These are phyloP conservation scores for Sphaerodactylus townsendi DNA, from an alignment of 2,113 vertebrate species.

Conservation along the genomic window DNA sequence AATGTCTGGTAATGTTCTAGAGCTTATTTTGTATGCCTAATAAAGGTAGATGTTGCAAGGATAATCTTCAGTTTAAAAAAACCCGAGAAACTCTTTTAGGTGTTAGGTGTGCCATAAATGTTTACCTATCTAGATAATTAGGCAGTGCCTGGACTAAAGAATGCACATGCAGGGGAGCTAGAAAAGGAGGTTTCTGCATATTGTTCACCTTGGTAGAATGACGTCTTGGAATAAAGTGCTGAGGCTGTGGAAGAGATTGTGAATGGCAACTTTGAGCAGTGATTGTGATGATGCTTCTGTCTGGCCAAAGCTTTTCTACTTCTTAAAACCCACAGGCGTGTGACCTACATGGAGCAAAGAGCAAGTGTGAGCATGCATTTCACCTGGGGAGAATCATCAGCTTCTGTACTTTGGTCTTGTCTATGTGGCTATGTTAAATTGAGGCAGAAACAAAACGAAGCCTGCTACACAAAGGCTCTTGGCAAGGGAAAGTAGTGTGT, in stretches of 20 bases:
- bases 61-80: too few species aligned
- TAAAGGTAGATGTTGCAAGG: too few species aligned
- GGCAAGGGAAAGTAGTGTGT: too few species aligned
- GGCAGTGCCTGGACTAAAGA: too few species aligned
- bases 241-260: not conserved
- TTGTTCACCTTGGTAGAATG: not conserved
- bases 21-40: too few species aligned
- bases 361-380: accelerated
- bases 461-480: too few species aligned
- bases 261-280: not conserved
- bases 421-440: not conserved
- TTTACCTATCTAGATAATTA: too few species aligned
- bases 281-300: not conserved
- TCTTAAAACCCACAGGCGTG: not conserved
- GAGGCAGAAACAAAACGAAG: too few species aligned
- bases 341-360: not conserved
- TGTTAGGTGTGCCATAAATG: too few species aligned
- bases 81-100: too few species aligned
- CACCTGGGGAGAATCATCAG: not conserved
- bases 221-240: not conserved
- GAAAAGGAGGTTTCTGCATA: not conserved
- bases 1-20: too few species aligned
- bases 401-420: not conserved
- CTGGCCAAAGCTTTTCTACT: not conserved
- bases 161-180: not conserved